phyloP scores from a whole-genome alignment of 2,113 vertebrate genomes.

The Gobiocypris rarus region DNA sequence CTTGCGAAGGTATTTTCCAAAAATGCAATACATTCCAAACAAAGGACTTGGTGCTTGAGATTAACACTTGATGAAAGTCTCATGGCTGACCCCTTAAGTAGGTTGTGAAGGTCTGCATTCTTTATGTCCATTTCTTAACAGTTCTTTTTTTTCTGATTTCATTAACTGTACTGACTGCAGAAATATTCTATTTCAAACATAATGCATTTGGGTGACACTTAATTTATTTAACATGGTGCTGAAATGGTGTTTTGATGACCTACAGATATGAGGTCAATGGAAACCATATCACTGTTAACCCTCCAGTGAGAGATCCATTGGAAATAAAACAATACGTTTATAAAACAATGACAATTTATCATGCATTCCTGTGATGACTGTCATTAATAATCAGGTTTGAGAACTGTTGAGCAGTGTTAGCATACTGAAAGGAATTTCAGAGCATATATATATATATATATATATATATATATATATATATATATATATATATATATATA shows the following conservation, averaged over 20 bases:
- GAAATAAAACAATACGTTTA: neutral
- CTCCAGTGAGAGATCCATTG: neutral
- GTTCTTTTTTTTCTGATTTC: slow-evolving; percentile 11
- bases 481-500: too few species aligned
- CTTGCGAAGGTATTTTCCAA: neutral
- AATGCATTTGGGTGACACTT: slow-evolving; percentile 18
- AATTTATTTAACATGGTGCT: neutral
- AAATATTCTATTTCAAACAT: slow-evolving; percentile 1
- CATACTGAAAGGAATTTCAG: slow-evolving; percentile 12
- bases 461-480: too few species aligned
- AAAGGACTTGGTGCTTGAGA: slow-evolving; percentile 26
- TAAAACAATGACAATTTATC: neutral
- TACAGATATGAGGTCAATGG: neutral
- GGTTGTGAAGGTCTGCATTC: slow-evolving; percentile 1
- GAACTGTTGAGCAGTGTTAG: slow-evolving; percentile 9
- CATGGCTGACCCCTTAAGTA: slow-evolving; percentile 20
- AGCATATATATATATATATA: slow-evolving; percentile 21
- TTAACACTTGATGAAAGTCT: slow-evolving; percentile 31
- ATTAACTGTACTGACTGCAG: neutral
- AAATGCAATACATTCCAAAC: slow-evolving; percentile 3
- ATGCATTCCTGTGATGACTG: neutral
- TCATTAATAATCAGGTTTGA: slow-evolving; percentile 11
- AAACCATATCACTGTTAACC: neutral
- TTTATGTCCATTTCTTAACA: slow-evolving; percentile 3
- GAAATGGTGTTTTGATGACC: slow-evolving; percentile 6